These are phyloP conservation scores for Muntiacus muntjak DNA, from an alignment of 2,113 vertebrate genomes.

Conservation along the genomic window DNA sequence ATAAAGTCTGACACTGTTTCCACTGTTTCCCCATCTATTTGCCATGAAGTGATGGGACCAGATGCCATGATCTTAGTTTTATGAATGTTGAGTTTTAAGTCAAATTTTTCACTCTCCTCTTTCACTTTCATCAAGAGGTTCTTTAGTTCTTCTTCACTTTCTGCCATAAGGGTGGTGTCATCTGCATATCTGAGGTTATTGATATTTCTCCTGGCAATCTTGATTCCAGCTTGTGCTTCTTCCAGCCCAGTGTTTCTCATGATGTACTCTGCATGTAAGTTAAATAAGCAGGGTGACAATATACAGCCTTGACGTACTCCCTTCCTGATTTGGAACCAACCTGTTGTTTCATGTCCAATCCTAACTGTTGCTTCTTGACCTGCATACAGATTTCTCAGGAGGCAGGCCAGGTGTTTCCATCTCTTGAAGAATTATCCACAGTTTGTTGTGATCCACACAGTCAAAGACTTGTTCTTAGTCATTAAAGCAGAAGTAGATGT, in stretches of 20 bases:
- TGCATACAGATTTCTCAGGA: background rate
- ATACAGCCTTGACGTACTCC: background rate
- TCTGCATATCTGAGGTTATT: background rate
- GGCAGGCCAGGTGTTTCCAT: background rate
- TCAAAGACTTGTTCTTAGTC: background rate
- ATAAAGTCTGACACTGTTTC: background rate
- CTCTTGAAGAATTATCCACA: background rate
- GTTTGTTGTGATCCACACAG: background rate
- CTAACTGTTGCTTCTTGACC: background rate
- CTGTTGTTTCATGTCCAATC: background rate
- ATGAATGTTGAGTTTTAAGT: background rate
- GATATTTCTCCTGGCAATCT: background rate
- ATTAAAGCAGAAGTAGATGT: background rate
- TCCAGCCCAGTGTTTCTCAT: fast-evolving
- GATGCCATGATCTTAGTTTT: background rate
- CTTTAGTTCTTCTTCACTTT: background rate
- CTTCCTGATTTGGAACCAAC: background rate
- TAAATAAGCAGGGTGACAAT: background rate
- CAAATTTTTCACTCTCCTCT: background rate
- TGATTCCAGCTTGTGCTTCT: background rate
- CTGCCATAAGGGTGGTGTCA: background rate
- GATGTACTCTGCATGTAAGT: background rate
- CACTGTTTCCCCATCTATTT: background rate
- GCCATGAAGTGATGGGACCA: background rate
- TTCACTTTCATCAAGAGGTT: background rate